Conservation (phyloP, 92 coral and sea anemone genomes). For the Paramuricea clavata region DNA sequence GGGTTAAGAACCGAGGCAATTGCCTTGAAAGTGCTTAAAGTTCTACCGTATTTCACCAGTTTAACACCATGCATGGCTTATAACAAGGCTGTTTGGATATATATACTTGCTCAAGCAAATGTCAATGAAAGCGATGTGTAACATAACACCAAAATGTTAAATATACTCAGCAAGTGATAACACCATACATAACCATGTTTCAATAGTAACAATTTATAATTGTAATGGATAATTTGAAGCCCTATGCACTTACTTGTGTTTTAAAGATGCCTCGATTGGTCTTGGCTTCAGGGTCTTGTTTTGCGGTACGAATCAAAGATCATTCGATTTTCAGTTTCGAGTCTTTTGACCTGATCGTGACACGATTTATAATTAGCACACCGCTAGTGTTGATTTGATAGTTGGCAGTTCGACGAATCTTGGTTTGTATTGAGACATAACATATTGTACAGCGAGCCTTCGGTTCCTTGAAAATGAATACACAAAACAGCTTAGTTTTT, state of each 20-base stretch:
- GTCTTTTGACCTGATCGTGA: neutral
- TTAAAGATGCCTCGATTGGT: neutral
- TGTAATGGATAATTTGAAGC: neutral
- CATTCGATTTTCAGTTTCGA: neutral
- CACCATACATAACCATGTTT: neutral
- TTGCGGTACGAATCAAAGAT: slow-evolving; percentile 7
- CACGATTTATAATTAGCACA: neutral
- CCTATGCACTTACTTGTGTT: slow-evolving; percentile 16
- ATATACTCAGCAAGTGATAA: neutral
- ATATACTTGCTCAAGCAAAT: neutral
- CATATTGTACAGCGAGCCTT: neutral
- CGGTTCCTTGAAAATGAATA: neutral
- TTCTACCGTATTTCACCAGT: neutral
- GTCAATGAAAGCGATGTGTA: neutral
- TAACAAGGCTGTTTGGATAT: too few species aligned
- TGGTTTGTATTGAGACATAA: neutral
- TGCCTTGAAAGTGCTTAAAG: neutral
- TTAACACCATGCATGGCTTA: neutral
- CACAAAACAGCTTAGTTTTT: slow-evolving; percentile 3
- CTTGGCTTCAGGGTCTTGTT: neutral
- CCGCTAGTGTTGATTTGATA: neutral
- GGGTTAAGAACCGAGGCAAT: neutral
- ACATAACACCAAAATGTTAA: neutral
- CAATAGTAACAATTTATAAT: slow-evolving; percentile 5
- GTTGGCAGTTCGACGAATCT: neutral